phyloP scores from a whole-genome alignment of 1,140 invertebrate genomes.

The Leptopilina clavipes region DNA sequence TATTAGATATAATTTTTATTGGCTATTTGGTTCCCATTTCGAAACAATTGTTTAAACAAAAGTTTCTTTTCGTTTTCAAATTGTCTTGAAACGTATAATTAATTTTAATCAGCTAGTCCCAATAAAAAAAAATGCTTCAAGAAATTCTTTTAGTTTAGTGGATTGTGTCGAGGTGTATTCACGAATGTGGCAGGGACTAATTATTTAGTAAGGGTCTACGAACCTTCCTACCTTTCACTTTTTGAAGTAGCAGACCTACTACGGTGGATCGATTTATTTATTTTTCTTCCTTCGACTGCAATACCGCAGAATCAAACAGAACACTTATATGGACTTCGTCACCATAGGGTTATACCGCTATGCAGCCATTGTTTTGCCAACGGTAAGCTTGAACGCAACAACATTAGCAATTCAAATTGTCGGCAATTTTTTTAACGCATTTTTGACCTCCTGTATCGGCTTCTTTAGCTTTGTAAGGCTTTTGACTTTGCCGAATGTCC shows the following conservation, averaged over 20 bases:
- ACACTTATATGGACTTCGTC: slow-evolving; percentile 75
- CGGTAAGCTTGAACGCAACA: slow-evolving; percentile 52
- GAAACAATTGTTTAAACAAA: too few relatives aligned
- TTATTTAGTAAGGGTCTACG: slow-evolving; percentile 70
- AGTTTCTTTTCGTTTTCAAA: too few relatives aligned
- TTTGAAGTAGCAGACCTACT: slow-evolving; percentile 44
- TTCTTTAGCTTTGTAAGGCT: slow-evolving; percentile 64
- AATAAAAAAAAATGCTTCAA: too few relatives aligned
- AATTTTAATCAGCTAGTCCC: too few relatives aligned
- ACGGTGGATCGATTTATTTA: slow-evolving; percentile 56
- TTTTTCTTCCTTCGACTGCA: slow-evolving; percentile 71
- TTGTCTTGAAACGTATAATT: too few relatives aligned
- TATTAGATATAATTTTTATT: too few relatives aligned
- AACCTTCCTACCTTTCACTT: slow-evolving; percentile 48
- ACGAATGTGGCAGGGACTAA: slow-evolving; percentile 72
- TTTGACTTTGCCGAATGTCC: slow-evolving; percentile 68
- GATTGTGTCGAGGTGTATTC: slow-evolving; percentile 45
- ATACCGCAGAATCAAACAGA: slow-evolving; percentile 71
- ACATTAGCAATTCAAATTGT: slow-evolving; percentile 76
- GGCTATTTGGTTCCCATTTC: too few relatives aligned
- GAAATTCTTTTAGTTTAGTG: background rate
- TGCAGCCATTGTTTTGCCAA: slow-evolving; percentile 73
- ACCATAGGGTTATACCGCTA: slow-evolving; percentile 71
- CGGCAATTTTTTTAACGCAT: slow-evolving; percentile 76
- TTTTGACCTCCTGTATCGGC: slow-evolving; percentile 76